phyloP scores from a whole-genome alignment of 2,113 vertebrate species.

The Dasyurus viverrinus region DNA sequence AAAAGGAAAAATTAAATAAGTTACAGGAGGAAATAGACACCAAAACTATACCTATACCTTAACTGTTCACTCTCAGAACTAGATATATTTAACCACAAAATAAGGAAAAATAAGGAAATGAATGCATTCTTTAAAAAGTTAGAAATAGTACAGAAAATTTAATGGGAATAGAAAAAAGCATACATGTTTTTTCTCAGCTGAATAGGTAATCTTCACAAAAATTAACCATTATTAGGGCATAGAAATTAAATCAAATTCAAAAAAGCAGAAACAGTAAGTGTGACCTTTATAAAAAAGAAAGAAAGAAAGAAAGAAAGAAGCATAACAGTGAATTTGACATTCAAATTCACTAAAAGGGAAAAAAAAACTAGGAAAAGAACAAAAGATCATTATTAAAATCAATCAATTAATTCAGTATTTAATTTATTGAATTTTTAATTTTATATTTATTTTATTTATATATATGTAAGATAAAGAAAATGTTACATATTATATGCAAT shows the following conservation, averaged over 20 bases:
- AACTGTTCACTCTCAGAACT: neutral
- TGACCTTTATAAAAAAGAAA: neutral
- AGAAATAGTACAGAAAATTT: neutral
- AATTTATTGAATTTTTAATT: no score
- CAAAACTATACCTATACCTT: neutral
- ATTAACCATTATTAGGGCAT: neutral
- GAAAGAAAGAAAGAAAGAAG: neutral
- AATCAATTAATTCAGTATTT: no score
- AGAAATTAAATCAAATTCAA: neutral
- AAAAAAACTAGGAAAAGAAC: neutral
- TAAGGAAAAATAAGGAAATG: neutral
- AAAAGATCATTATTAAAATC: neutral
- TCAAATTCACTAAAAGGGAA: neutral
- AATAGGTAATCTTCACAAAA: neutral
- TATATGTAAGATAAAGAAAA: no score
- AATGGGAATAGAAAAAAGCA: neutral
- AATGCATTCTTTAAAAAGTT: neutral
- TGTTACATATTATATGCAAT: no score
- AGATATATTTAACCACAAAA: neutral
- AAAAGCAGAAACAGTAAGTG: neutral
- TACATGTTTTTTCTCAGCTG: neutral
- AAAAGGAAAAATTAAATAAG: neutral
- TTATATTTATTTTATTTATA: no score
- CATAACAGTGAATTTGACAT: neutral
- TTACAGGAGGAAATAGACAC: neutral